A percentile compares a stretch with the other conserved stretches of the same genome.
Conservation (phyloP, 2,113 vertebrate species). For the Tachysurus vachellii region DNA sequence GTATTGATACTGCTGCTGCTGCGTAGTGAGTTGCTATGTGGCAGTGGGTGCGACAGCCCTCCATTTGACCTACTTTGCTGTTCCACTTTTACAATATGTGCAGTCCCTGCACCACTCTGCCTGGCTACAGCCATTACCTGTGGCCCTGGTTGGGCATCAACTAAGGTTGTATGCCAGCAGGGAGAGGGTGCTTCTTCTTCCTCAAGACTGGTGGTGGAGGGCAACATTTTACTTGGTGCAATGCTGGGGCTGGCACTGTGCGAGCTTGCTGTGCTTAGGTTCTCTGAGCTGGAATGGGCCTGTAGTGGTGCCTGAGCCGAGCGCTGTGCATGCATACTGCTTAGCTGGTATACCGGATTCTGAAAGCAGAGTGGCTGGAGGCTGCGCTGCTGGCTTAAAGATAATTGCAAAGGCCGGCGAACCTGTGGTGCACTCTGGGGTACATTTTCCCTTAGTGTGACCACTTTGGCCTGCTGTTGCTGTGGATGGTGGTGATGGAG, state of each 20-base stretch:
- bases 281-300: constrained; percentile 88
- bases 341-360: constrained; percentile 94
- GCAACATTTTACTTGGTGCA: constrained; percentile 71
- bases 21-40: constrained; percentile 78
- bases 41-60: constrained; percentile 73
- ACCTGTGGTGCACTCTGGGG: constrained; percentile 92
- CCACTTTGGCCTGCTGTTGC: constrained; percentile 64
- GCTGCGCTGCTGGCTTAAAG: constrained; percentile 83
- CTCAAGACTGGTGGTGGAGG: constrained; percentile 88
- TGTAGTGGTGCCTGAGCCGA: constrained; percentile 48
- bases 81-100: constrained; percentile 85
- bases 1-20: constrained; percentile 82
- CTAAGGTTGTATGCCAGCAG: constrained; percentile 38
- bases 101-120: constrained; percentile 84
- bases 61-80: constrained; percentile 71
- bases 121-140: constrained; percentile 79
- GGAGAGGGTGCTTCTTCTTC: constrained; percentile 69
- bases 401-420: constrained; percentile 81
- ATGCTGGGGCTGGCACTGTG: constrained; percentile 82
- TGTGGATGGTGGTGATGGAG: constrained; percentile 54
- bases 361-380: constrained; percentile 93
- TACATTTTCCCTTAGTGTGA: constrained; percentile 75
- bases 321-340: constrained; percentile 69
- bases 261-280: constrained; percentile 89
- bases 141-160: constrained; percentile 44